Conservation (phyloP, 2,797 vertebrate genomes). For the Takifugu ocellatus region DNA sequence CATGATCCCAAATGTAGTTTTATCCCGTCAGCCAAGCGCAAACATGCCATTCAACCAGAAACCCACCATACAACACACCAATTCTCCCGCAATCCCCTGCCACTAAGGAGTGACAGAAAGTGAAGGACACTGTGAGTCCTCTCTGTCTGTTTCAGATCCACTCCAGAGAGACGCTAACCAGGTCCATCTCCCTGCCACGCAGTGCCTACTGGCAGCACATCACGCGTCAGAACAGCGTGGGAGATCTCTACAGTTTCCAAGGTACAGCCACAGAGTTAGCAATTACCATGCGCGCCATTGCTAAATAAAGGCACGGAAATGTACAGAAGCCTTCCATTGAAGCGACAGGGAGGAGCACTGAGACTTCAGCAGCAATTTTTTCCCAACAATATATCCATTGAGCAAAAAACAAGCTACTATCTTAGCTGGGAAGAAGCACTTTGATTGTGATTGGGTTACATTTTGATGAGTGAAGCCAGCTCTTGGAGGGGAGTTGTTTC, state of each 20-base stretch:
- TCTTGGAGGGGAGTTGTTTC: no score
- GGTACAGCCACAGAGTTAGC: conserved; percentile 72
- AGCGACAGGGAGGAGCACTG: neutral
- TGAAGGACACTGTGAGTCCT: conserved; percentile 20
- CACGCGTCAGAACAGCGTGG: conserved; percentile 94
- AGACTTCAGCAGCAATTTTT: no score
- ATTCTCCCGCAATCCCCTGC: neutral
- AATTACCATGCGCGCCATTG: no score
- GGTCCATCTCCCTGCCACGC: conserved; percentile 95
- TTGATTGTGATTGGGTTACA: no score
- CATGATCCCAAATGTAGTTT: conserved; percentile 21
- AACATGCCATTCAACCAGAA: conserved; percentile 14
- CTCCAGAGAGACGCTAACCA: conserved; percentile 89
- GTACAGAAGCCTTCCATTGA: conserved; percentile 2
- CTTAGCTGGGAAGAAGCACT: no score
- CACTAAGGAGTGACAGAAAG: conserved; percentile 26
- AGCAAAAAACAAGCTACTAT: no score
- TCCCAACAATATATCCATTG: no score
- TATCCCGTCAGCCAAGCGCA: conserved; percentile 15
- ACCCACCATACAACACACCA: neutral
- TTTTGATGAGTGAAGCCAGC: no score
- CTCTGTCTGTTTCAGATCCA: conserved; percentile 81
- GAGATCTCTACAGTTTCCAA: conserved; percentile 98
- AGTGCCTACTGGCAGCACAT: conserved; percentile 99
- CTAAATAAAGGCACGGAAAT: neutral